These are phyloP conservation scores for Typhlichthys subterraneus DNA, from an alignment of 2,797 vertebrate species.

Conservation along the genomic window DNA sequence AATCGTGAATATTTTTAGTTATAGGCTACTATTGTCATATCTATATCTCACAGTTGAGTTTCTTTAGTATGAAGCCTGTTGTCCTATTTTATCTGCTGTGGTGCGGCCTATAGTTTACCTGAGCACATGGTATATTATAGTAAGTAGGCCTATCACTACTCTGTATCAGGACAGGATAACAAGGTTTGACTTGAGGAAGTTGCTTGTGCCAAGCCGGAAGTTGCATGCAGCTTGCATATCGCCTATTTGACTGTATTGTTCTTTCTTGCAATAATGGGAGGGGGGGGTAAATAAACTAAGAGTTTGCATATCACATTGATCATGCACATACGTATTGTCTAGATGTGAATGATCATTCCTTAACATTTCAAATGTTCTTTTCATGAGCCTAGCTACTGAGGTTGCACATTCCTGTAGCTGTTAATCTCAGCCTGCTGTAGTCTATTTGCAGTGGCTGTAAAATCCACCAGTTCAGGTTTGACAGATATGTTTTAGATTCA, in stretches of 20 bases:
- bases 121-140: too few species aligned
- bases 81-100: too few species aligned
- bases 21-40: too few species aligned
- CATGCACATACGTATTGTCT: too few species aligned
- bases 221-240: constrained; percentile 43
- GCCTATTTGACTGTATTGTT: background rate
- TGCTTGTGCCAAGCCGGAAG: constrained; percentile 49
- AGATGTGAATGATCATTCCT: background rate
- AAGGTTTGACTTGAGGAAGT: constrained; percentile 42
- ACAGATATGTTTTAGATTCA: constrained; percentile 12
- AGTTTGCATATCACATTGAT: too few species aligned
- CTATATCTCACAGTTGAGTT: too few species aligned
- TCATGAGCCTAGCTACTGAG: constrained; percentile 31
- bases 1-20: too few species aligned
- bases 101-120: too few species aligned
- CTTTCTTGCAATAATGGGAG: too few species aligned
- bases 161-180: background rate
- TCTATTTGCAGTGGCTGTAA: constrained; percentile 31
- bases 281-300: too few species aligned
- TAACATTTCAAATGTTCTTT: constrained; percentile 8
- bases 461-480: constrained; percentile 3
- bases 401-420: constrained; percentile 49
- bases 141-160: too few species aligned
- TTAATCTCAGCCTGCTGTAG: constrained; percentile 19
- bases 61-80: too few species aligned